Evolutionary conservation across 2,888 invertebrate genomes (phyloP).

Genomic region (Ypsolopha sequella): DNA sequence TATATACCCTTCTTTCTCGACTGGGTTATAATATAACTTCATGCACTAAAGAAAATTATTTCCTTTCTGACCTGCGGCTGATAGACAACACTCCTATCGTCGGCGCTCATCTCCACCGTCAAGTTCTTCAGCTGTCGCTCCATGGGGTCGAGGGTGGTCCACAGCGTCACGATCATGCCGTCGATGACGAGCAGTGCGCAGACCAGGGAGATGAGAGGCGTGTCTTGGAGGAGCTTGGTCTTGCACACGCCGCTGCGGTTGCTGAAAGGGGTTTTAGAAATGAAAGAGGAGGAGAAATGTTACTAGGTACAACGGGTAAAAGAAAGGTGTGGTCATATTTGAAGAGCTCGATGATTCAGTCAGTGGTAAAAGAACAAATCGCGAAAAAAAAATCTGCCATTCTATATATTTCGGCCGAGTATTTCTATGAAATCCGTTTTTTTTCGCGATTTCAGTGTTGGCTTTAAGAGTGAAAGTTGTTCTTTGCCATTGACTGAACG

Average conservation of each 20-base stretch:
- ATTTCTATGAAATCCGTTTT: no score
- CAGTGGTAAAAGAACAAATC: no score
- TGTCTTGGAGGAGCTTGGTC: conserved; percentile 91
- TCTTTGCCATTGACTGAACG: no score
- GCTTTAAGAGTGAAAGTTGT: no score
- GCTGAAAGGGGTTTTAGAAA: conserved; percentile 36
- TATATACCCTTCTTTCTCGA: neutral
- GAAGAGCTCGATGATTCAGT: no score
- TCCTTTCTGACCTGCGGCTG: conserved; percentile 80
- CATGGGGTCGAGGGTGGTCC: conserved; percentile 91
- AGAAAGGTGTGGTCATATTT: no score
- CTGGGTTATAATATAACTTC: neutral
- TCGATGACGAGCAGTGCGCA: conserved; percentile 86
- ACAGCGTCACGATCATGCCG: conserved; percentile 84
- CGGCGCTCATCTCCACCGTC: conserved; percentile 81
- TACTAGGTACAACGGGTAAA: no score
- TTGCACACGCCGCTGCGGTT: conserved; percentile 86
- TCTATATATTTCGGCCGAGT: no score
- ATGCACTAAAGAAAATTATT: conserved; percentile 10
- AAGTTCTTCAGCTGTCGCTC: conserved; percentile 86
- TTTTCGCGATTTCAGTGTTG: no score
- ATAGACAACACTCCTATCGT: conserved; percentile 85
- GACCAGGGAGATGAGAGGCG: conserved; percentile 87
- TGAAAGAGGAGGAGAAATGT: neutral
- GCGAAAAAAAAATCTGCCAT: no score